A percentile compares a stretch with the other conserved stretches of the same genome.
Evolutionary conservation across 2,797 vertebrate genomes (phyloP).

Genomic region (Channallabes apus): DNA sequence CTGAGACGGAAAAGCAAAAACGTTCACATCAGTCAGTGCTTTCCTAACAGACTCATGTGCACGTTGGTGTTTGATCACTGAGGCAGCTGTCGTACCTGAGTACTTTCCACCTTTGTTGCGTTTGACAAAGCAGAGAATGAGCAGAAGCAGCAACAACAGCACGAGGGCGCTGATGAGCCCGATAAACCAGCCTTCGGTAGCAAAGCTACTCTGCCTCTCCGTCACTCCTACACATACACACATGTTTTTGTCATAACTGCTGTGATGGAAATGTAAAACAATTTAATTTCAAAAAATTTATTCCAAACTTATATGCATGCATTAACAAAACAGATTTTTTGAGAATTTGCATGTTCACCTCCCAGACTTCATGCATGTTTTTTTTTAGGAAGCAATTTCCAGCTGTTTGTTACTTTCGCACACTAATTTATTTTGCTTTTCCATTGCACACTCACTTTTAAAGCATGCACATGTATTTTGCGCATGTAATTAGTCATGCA

Average conservation of each 20-base stretch:
- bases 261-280: neutral
- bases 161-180: slow-evolving; percentile 83
- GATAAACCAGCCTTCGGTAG: slow-evolving; percentile 90
- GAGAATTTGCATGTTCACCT: neutral
- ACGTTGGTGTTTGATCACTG: neutral
- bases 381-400: neutral
- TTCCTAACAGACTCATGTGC: neutral
- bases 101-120: slow-evolving; percentile 94
- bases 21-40: neutral
- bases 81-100: slow-evolving; percentile 71
- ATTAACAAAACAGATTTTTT: neutral
- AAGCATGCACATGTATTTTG: neutral
- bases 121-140: slow-evolving; percentile 91
- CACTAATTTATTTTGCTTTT: neutral
- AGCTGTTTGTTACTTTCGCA: neutral
- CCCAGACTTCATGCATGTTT: neutral
- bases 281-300: neutral
- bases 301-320: neutral
- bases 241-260: neutral
- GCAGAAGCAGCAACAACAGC: slow-evolving; percentile 81
- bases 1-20: slow-evolving; percentile 66
- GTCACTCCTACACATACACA: slow-evolving; percentile 57
- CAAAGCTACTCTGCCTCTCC: slow-evolving; percentile 69
- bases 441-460: neutral
- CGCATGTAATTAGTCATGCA: too few relatives aligned